Evolutionary conservation across 2,113 vertebrate species (phyloP), one percentile per base, ranked within the genome.

Genomic region (Xiphophorus couchianus): DNA sequence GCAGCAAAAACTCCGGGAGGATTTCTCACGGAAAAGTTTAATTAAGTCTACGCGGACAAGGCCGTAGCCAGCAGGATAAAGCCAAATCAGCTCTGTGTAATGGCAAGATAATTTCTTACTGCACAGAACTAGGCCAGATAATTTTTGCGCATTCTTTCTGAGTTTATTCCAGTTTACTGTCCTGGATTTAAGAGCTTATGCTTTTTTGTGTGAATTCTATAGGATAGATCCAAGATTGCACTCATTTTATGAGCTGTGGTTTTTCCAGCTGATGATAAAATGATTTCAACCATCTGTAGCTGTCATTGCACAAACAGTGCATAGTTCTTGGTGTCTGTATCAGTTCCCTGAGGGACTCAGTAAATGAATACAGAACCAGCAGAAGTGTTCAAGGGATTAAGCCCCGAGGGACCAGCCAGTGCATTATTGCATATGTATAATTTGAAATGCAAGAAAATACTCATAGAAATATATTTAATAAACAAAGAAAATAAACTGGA

Each of bases 11-110:
- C 76, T 85, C 81, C 77, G 84, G 69, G 83, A 89, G 71, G 82
- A 86, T 84, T 77, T 72, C 78, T 85, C 54, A 61, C 73, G 88
- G 69, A 86, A 85, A 90, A 82, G 85, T 86, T 90, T 84, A 90
- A 92, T 91, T 85, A 86, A 88, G 87, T 85, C 88, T 84, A 80
- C 51, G 78, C 3, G 75, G 83, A 83, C 77, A 83, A 66, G 77
- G 74, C 69, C 51, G 76, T 64, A 80, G 78, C 72, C 66, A 60
- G 81, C 31, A 72, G 70, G 76, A 79, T 80, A 9, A 72, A 86
- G 74, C 72, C 72, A 81, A 83, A 84, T 82, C 86, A 76, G 71
- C 48, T 39, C 80, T 65, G 72, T 77, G 63, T 87, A 73, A 83
- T 82, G 71, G 69, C 0, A 10, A 84, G 77, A 83, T 88, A 69